Evolutionary conservation across 2,113 vertebrate species (phyloP), one percentile per base, ranked within the genome.

Genomic region (Passer montanus): DNA sequence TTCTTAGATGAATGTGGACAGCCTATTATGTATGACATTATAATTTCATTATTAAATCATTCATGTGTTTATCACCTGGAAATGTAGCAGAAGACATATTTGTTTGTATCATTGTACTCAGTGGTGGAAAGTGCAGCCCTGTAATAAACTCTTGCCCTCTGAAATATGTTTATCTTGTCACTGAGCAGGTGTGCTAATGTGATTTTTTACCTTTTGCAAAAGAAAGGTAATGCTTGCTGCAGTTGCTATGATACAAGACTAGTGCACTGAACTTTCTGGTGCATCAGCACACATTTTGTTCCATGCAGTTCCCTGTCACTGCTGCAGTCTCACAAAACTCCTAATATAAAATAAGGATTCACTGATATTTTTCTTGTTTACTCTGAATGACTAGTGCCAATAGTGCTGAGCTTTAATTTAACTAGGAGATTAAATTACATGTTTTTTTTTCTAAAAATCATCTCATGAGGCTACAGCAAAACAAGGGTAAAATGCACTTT

Each of bases 91-190:
- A 83, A 77, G 66, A 64, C 31, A 3, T 55, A 62, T 80, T 85
- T 83, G 77, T 87, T 80, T 93, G 44, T 78, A 55, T 37, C 26
- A 8, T 75, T 80, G 21, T 62, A 46, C 30, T 67, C 39, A 56
- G 15, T 2, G 2, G 43, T 39, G 26, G 49, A 77, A 90, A 84
- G 17, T 13, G 7, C 63, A 90, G 50, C 31, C 18, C 39, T 64
- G 8, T 69, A 85, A 76, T 87, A 87, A 87, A 84, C 28, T 69
- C n/a, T 86, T 78, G 26, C 75, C 56, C 56, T 83, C 72, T 93
- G 49, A 91, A 95, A 92, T 89, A 62, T 80, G 41, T 85, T 88
- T 95, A 73, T 87, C 83, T 94, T 88, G 90, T 88, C 73, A 82
- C 30, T 63, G 59, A 88, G 47, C 44, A 60, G 59, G 19, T 70